A percentile compares a stretch with the other conserved stretches of the same genome.
Evolutionary conservation across 2,888 invertebrate species (phyloP).

Genomic region (Hyalella azteca): DNA sequence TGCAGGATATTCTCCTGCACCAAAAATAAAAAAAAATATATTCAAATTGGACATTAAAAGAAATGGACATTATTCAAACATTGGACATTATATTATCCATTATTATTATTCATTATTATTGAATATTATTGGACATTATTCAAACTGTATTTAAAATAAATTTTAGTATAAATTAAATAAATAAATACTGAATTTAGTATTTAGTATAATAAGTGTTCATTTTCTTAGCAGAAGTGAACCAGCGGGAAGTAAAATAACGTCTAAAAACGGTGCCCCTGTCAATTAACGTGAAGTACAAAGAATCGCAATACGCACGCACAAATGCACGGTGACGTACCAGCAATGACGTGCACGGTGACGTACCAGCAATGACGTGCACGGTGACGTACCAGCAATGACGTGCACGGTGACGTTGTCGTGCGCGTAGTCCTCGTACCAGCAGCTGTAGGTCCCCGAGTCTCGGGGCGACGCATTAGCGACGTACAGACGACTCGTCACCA

Average conservation of each 20-base stretch:
- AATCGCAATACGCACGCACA: neutral
- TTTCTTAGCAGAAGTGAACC: neutral
- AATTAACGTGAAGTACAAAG: neutral
- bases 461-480: conserved; percentile 79
- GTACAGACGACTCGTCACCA: conserved; percentile 71
- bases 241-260: neutral
- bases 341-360: neutral
- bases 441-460: conserved; percentile 81
- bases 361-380: neutral
- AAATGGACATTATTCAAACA: neutral
- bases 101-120: neutral
- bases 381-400: conserved; percentile 54
- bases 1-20: conserved; percentile 35
- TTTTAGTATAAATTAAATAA: neutral
- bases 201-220: neutral
- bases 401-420: conserved; percentile 51
- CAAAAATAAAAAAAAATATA: neutral
- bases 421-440: conserved; percentile 61
- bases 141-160: neutral
- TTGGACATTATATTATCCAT: neutral
- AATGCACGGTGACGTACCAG: neutral
- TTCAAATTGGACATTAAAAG: neutral
- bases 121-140: neutral
- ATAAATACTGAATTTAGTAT: neutral
- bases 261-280: neutral